Evolutionary conservation across 2,888 invertebrate species (phyloP), one percentile per base, ranked within the genome.

Genomic region (Acleris sparsana): DNA sequence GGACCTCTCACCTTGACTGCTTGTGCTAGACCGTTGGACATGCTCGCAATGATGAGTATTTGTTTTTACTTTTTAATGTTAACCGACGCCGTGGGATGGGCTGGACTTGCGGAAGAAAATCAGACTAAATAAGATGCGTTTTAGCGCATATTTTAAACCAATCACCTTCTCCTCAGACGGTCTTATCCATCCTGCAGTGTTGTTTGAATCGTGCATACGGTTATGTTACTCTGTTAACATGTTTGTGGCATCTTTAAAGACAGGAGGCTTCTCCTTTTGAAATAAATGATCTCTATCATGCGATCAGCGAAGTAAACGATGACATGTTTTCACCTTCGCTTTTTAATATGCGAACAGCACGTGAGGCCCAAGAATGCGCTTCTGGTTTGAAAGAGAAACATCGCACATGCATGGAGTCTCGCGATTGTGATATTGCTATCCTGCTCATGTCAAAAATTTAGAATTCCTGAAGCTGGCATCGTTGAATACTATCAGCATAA

Each of bases 1-100:
- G 89, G 88, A 87, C 83, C 68, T 74, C 82, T 76, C 77, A 80
- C 59, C 64, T 80, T 83, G 85, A 86, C 77, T 84, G 89, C 91
- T 89, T 89, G 76, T 77, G 87, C 86, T 89, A 87, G 80, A 75
- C 79, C 85, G 79, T 80, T 81, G 91, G 92, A 91, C 85, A 86
- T 89, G 86, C 89, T 90, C 88, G 86, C 88, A 92, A 92, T 90
- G 92, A 92, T 92, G 92, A 92, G 92, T 92, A 92, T 88, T 86
- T 89, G 85, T 85, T 89, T 88, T 89, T 86, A 85, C 88, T 89
- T 87, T 87, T 85, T 82, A 80, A 78, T 75, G 75, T 72, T 70
- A 53, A 59, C 48, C 18, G 43, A 51, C 48, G 17, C 56, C 57
- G 66, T 46, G 53, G 61, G 62, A 55, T 62, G 66, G 58, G 62